Evolutionary conservation across 2,888 invertebrate genomes (phyloP), one percentile per base, ranked within the genome.

Genomic region (Latheticus oryzae): DNA sequence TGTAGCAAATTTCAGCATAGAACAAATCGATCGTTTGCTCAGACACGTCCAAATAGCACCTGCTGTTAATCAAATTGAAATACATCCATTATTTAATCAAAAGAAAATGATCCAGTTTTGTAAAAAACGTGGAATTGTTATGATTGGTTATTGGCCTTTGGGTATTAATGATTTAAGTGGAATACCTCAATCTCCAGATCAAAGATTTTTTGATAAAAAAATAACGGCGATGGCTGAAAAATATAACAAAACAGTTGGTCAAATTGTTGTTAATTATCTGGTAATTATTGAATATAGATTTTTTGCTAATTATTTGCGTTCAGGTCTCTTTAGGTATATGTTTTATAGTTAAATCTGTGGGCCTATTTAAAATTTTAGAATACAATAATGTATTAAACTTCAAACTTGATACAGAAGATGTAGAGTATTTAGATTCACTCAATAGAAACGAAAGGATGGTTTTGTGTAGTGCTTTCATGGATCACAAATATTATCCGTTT

Each of bases 311-410:
- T 12, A 11, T 26, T 42, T 3, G 12, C 13, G 8, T 32, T 1
- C 38, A 73, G 73, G 47, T 73, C n/a, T 64, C 65, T 24, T 60
- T 74, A 42, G 74, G 77, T 1, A 70, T 77, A 35, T 54, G 65
- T 17, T 89, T 91, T 8, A 90, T 94, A 61, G 93, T 94, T 0
- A 95, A 94, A 75, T 91, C 92, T 0, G 89, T 91, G 8, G 91
- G 84, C 0, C 87, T 87, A 65, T 78, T 83, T 0, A 82, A 89
- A 68, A 87, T 91, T 73, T 80, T 81, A 42, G 83, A 87, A 71
- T 87, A 95, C 78, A 85, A 89, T 64, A 73, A 89, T 59, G 87
- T 93, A 7, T 86, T 88, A 63, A 89, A 91, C 78, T 93, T 94
- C 75, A 82, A 86, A 64, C 78, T 94, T 63, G 81, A 83, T 0